Base-by-base conservation (phyloP, 2,113 vertebrate species). In the Tetrax tetrax region DNA sequence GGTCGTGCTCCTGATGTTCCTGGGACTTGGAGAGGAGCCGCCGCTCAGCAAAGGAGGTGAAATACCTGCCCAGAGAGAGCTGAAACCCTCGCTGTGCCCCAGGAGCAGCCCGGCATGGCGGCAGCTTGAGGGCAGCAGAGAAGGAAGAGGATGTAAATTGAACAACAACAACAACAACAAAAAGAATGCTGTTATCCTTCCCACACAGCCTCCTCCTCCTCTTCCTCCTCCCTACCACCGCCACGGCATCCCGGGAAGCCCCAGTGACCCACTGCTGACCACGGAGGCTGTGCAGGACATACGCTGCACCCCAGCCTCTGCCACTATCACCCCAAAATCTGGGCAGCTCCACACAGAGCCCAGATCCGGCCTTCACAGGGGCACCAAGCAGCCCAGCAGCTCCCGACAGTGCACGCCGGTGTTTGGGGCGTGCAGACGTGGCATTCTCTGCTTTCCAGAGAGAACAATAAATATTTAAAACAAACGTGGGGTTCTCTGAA, bases 401-500 rank as follows among this genome's bases (percentile, higher is more conserved):
- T 71, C 79, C 79, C 1, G 1, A 7, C 2, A 1, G 43, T 5
- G n/a, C 47, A 22, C 0, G 1, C 6, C 23, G 69, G 41, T 75
- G n/a, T 68, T 71, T 0, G 3, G 23, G 59, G 45, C 66, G n/a
- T 68, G 80, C 33, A 68, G 81, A 27, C 61, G 35, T 1, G 2
- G 72, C 4, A 8, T 87, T 92, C 92, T 89, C 60, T 84, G 85
- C 93, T 97, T 95, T 87, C 94, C 94, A 96, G 87, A 87, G 31
- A 38, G 37, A 92, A 93, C 86, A 64, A 72, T 23, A 69, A 80
- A 92, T 82, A 91, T 95, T 85, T 72, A 70, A 90, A 96, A 69
- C 69, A 93, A 96, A 79, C 63, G 66, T 88, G 74, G 60, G 93
- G 84, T 83, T 96, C 95, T 91, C 93, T 89, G 66, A 64, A 96